These are phyloP conservation scores for Chitala chitala DNA, from an alignment of 2,113 vertebrate species.

Conservation along the genomic window DNA sequence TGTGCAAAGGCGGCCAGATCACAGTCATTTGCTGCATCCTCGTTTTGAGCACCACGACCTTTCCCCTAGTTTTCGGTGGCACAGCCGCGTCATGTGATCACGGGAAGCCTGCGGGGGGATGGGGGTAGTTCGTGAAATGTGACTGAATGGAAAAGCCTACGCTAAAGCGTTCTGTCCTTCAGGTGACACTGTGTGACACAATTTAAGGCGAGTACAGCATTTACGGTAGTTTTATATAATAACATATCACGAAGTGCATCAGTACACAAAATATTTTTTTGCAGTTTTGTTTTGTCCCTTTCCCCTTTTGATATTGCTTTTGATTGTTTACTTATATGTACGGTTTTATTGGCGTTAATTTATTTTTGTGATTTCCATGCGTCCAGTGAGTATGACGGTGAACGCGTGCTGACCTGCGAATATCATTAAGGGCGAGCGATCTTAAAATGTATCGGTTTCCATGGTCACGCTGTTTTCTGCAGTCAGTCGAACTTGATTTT, in stretches of 20 bases:
- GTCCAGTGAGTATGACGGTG: too few relatives aligned
- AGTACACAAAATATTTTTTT: too few relatives aligned
- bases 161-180: conserved; percentile 13
- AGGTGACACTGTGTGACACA: neutral
- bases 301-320: too few relatives aligned
- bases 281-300: too few relatives aligned
- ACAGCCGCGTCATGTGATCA: conserved; percentile 58
- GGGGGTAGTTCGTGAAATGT: conserved; percentile 13
- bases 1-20: neutral
- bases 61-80: conserved; percentile 66
- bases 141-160: conserved; percentile 24
- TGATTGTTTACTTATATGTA: too few relatives aligned
- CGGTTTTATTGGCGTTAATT: too few relatives aligned
- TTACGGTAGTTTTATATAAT: neutral
- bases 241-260: too few relatives aligned
- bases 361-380: too few relatives aligned
- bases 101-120: conserved; percentile 39
- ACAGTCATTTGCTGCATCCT: neutral
- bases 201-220: too few relatives aligned
- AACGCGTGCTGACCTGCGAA: too few relatives aligned
- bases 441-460: neutral
- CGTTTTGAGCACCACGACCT: conserved; percentile 55
- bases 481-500: too few relatives aligned
- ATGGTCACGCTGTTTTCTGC: neutral
- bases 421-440: neutral